Percentiles rank a stretch among this genome's conserved stretches.
Evolutionary conservation across 2,888 invertebrate genomes (phyloP).

Genomic region (Drosophila ochracea): DNA sequence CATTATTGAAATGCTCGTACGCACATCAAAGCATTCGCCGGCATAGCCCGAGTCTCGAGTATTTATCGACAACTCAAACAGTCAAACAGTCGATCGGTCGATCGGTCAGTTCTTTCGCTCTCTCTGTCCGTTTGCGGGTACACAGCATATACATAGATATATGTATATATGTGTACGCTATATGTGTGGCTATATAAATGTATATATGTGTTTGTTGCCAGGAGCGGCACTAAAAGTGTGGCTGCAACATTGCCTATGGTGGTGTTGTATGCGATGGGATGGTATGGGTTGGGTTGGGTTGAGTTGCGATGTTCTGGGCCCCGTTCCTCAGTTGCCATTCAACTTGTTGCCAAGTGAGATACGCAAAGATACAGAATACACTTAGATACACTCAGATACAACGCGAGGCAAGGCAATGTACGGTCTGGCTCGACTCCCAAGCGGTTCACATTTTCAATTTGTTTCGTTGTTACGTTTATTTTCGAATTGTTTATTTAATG

Average conservation of each 20-base stretch:
- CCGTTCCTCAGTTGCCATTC: slow-evolving; percentile 56
- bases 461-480: slow-evolving; percentile 73
- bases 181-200: background rate
- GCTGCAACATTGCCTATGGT: slow-evolving; percentile 10
- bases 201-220: slow-evolving; percentile 30
- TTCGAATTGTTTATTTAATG: slow-evolving; percentile 77
- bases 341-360: slow-evolving; percentile 75
- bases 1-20: slow-evolving; percentile 30
- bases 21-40: slow-evolving; percentile 57
- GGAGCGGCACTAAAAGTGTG: slow-evolving; percentile 48
- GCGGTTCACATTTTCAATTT: slow-evolving; percentile 65
- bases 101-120: slow-evolving; percentile 44
- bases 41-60: slow-evolving; percentile 36
- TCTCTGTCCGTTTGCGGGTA: slow-evolving; percentile 29
- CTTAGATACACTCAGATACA: slow-evolving; percentile 45
- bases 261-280: background rate
- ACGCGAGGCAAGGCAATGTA: slow-evolving; percentile 52
- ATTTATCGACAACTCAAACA: slow-evolving; percentile 61
- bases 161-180: slow-evolving; percentile 11
- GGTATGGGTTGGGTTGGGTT: slow-evolving; percentile 5
- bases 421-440: slow-evolving; percentile 42
- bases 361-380: slow-evolving; percentile 46
- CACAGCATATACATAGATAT: slow-evolving; percentile 3
- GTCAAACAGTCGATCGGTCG: slow-evolving; percentile 42
- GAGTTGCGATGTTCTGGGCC: slow-evolving; percentile 25